phyloP scores from a whole-genome alignment of 2,113 vertebrate genomes.

The Neotragus moschatus region DNA sequence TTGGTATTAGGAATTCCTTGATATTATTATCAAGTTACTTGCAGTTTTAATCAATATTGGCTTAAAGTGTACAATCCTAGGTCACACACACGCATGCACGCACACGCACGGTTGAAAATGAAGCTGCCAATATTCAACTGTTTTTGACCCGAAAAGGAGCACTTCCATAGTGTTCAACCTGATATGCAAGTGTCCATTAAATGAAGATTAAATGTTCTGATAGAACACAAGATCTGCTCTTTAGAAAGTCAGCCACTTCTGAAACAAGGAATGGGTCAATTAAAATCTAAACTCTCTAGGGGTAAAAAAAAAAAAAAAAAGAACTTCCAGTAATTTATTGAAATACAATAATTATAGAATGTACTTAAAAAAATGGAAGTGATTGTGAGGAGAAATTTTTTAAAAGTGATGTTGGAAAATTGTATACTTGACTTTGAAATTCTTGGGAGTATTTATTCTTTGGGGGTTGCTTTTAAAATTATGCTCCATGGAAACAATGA shows the following conservation, averaged over 20 bases:
- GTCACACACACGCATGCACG: background rate
- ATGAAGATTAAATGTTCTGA: background rate
- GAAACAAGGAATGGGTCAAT: background rate
- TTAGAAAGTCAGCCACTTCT: slow-evolving; percentile 6
- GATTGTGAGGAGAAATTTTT: background rate
- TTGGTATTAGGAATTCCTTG: background rate
- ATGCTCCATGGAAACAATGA: background rate
- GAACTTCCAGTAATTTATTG: background rate
- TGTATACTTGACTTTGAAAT: background rate
- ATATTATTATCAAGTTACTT: background rate
- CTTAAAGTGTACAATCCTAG: background rate
- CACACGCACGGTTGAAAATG: background rate
- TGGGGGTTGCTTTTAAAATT: slow-evolving; percentile 9
- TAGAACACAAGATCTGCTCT: background rate
- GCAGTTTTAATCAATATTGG: background rate
- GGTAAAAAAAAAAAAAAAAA: background rate
- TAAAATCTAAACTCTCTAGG: background rate
- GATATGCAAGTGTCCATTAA: background rate
- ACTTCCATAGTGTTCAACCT: background rate
- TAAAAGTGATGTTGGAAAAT: background rate
- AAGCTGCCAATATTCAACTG: background rate
- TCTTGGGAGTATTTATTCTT: background rate
- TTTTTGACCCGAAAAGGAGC: background rate
- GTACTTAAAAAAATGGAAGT: background rate
- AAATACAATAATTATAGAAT: background rate